A percentile compares a stretch with the other conserved stretches of the same genome.
These are phyloP conservation scores for Caenorhabditis wallacei DNA, from an alignment of 2,888 invertebrate genomes.

Conservation along the genomic window DNA sequence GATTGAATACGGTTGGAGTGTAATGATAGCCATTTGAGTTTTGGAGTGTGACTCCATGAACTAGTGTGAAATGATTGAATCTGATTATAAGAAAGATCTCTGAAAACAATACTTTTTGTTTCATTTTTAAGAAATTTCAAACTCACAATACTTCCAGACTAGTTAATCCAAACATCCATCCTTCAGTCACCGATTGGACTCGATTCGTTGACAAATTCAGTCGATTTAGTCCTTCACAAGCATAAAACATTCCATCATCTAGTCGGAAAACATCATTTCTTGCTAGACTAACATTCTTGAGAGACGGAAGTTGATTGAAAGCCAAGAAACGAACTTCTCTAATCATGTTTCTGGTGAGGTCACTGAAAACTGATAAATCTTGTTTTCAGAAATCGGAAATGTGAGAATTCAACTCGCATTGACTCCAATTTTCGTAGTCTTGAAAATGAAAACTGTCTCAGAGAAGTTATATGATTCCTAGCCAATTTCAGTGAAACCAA, in stretches of 20 bases:
- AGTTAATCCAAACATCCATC: slow-evolving; percentile 72
- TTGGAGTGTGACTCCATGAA: slow-evolving; percentile 72
- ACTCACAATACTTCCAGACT: slow-evolving; percentile 71
- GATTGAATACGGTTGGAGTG: slow-evolving; percentile 70
- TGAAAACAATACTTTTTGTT: too few relatives aligned
- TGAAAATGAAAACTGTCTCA: slow-evolving; percentile 66
- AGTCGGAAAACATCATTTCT: slow-evolving; percentile 70
- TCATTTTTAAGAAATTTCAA: neutral
- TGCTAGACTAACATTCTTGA: slow-evolving; percentile 66
- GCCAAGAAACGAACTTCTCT: slow-evolving; percentile 61
- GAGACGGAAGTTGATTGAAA: slow-evolving; percentile 65
- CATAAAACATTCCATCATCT: slow-evolving; percentile 74
- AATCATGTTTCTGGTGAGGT: slow-evolving; percentile 69
- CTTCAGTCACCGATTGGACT: slow-evolving; percentile 69
- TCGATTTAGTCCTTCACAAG: slow-evolving; percentile 64
- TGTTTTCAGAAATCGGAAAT: neutral
- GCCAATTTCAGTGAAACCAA: slow-evolving; percentile 68
- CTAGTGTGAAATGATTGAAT: slow-evolving; percentile 69
- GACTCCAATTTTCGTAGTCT: slow-evolving; percentile 63
- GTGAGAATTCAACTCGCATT: slow-evolving; percentile 53
- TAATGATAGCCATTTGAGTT: slow-evolving; percentile 68
- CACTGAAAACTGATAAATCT: too few relatives aligned
- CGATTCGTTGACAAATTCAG: slow-evolving; percentile 74
- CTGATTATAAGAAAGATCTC: slow-evolving; percentile 72
- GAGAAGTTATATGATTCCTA: slow-evolving; percentile 66